Evolutionary conservation across 53 echinoderm and acorn worm species (phyloP), one percentile per base, ranked within the genome.

Genomic region (Holothuria scabra): DNA sequence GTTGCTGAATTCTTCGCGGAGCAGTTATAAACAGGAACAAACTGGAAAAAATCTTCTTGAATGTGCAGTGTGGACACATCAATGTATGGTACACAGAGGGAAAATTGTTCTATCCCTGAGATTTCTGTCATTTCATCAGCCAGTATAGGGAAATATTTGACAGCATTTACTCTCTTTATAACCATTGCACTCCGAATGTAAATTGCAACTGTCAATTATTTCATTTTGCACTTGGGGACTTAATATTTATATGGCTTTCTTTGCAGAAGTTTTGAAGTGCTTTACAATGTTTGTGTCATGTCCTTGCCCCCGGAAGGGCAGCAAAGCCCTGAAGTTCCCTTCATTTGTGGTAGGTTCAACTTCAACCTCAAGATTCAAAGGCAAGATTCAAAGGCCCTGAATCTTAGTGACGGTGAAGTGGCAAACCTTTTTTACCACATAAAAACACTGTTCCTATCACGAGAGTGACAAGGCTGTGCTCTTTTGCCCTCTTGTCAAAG

Each of bases 41-140:
- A 80, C 28, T 80, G 80, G 21, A 80, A 60, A 80, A 80, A 80
- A 34, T 80, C 80, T 34, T 60, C n/a, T n/a, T n/a, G 80, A 80
- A 58, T 80, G 59, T 33, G 32, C 32, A 67, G 28, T 80, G 58
- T 57, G 57, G 56, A 8, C 34, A 18, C 35, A 35, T 35, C 35
- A 35, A 35, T 19, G 59, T 56, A 56, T 21, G 28, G 16, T 21
- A 59, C 80, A 57, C 80, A 57, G 1, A 80, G 80, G 34, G 80
- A 80, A 80, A 80, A 80, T 59, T 80, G 80, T 28, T 80, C 59
- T 56, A 80, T 57, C 26, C 29, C 59, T n/a, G 80, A 80, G 56
- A 80, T 80, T 14, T 80, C 60, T 57, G 80, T 80, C 16, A 60
- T 80, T 80, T 80, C 80, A 18, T 57, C 80, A 28, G 80, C 80